phyloP scores from a whole-genome alignment of 2,113 vertebrate species.

The Leptodactylus fuscus region DNA sequence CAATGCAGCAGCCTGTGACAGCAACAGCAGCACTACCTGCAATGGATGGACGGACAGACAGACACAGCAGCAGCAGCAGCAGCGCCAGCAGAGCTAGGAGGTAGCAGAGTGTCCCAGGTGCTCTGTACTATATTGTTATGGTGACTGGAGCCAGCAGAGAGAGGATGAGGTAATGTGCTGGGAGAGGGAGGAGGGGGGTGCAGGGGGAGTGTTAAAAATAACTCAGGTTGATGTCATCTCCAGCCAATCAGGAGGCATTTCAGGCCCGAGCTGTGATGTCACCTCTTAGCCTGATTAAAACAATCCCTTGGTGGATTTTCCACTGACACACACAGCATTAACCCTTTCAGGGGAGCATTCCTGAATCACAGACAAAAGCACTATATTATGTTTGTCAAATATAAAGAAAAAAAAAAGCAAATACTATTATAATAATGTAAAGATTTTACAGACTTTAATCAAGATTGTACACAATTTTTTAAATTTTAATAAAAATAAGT shows the following conservation, averaged over 20 bases:
- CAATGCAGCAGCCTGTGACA: neutral
- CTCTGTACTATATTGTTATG: constrained; percentile 61
- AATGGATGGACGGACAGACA: neutral
- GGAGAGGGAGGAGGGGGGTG: neutral
- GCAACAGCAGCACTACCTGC: neutral
- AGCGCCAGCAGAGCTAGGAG: constrained; percentile 20
- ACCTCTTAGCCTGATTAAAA: constrained; percentile 59
- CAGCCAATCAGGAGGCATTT: constrained; percentile 47
- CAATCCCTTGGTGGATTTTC: constrained; percentile 60
- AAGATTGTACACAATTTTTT: no score
- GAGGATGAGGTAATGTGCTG: constrained; percentile 57
- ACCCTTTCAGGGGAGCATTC: neutral
- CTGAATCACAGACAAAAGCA: constrained; percentile 38
- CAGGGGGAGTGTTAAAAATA: constrained; percentile 57
- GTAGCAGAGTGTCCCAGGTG: constrained; percentile 52
- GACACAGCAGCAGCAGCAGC: no score
- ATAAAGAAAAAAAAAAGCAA: neutral
- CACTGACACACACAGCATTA: constrained; percentile 55
- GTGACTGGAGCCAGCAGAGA: constrained; percentile 58
- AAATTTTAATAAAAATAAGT: no score
- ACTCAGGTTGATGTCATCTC: constrained; percentile 61
- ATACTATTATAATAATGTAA: neutral
- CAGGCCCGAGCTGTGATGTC: constrained; percentile 54
- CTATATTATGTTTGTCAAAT: neutral
- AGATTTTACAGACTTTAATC: neutral